These are phyloP conservation scores for Sus scrofa DNA, from an alignment of 2,113 vertebrate species.

Conservation along the genomic window T2T-Sscrofa CM000820.6:69071501-69072000, in stretches of 20 bases:
- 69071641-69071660: neutral
- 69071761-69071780: neutral
- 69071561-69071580: neutral
- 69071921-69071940: neutral
- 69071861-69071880: neutral
- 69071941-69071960: neutral
- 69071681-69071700: neutral
- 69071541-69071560: neutral
- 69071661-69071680: neutral
- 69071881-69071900: neutral
- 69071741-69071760: neutral
- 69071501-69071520: neutral
- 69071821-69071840: neutral
- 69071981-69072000: neutral
- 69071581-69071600: neutral
- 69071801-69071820: neutral
- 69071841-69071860: neutral
- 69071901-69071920: neutral
- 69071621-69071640: neutral
- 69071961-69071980: neutral
- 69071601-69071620: accelerated
- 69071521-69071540: neutral
- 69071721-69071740: neutral
- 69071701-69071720: accelerated
- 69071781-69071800: neutral